A percentile compares a stretch with the other conserved stretches of the same genome.
Conservation (phyloP, 92 coral and sea anemone species). For the Palythoa caribaeorum region DNA sequence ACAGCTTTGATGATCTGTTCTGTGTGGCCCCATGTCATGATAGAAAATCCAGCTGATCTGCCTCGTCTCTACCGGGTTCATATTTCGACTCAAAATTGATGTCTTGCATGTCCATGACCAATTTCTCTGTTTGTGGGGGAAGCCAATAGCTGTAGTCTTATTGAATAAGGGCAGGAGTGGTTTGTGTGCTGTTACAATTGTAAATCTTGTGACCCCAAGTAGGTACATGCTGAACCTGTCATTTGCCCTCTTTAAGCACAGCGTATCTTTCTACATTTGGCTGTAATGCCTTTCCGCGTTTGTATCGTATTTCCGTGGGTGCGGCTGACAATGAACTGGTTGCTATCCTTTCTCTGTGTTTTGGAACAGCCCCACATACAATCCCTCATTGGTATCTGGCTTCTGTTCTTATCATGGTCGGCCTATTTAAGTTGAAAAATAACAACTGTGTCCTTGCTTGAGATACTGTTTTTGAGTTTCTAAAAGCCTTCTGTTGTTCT, state of each 20-base stretch:
- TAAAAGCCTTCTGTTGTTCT: constrained; percentile 41
- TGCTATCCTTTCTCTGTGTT: constrained; percentile 64
- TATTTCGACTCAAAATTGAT: constrained; percentile 62
- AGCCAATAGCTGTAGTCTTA: background rate
- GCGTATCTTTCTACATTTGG: constrained; percentile 65
- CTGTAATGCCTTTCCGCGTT: constrained; percentile 37
- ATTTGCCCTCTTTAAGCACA: constrained; percentile 65
- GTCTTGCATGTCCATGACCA: constrained; percentile 77
- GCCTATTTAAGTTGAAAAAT: constrained; percentile 64
- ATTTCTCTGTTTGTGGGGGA: constrained; percentile 72
- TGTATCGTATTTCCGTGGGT: too few relatives aligned
- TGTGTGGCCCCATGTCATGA: constrained; percentile 3
- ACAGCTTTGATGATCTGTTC: too few relatives aligned
- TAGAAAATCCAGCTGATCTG: constrained; percentile 50
- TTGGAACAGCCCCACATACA: constrained; percentile 67
- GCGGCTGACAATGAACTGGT: constrained; percentile 40
- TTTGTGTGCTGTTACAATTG: constrained; percentile 63
- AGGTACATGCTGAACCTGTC: constrained; percentile 45
- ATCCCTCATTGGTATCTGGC: constrained; percentile 64
- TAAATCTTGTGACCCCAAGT: too few relatives aligned
- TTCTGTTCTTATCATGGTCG: constrained; percentile 66
- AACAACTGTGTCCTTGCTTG: constrained; percentile 14
- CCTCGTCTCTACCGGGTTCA: constrained; percentile 65
- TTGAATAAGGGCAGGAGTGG: constrained; percentile 19
- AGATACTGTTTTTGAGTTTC: constrained; percentile 23